Evolutionary conservation across 2,113 vertebrate species (phyloP).

Genomic region (Lepus europaeus): DNA sequence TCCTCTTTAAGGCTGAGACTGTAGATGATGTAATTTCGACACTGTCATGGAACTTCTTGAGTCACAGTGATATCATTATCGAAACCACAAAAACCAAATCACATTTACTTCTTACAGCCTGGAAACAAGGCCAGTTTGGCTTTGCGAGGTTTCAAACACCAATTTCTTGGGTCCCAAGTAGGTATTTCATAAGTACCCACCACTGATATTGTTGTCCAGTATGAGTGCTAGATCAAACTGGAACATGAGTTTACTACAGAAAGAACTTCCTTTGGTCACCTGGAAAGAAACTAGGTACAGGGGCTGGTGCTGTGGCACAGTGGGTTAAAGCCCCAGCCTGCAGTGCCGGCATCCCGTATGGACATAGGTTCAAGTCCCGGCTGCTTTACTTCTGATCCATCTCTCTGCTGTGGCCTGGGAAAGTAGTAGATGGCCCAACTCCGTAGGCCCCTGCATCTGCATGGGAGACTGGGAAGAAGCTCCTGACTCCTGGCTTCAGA

Average conservation of each 20-base stretch:
- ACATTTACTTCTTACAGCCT: background rate
- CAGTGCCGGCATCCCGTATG: too few species aligned
- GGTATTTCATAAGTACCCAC: background rate
- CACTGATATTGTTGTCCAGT: background rate
- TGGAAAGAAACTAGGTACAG: background rate
- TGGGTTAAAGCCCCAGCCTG: too few species aligned
- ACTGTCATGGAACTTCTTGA: background rate
- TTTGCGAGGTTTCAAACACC: background rate
- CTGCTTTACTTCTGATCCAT: too few species aligned
- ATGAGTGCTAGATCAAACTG: background rate
- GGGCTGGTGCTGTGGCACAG: too few species aligned
- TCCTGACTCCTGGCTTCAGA: too few species aligned
- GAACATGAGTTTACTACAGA: conserved; percentile 32
- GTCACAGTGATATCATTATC: background rate
- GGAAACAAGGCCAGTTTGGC: conserved; percentile 36
- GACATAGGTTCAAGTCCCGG: too few species aligned
- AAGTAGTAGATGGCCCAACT: too few species aligned
- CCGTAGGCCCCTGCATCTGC: too few species aligned
- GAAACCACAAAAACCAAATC: conserved; percentile 23
- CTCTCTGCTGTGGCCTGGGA: too few species aligned
- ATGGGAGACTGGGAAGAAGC: too few species aligned
- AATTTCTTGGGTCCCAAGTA: background rate
- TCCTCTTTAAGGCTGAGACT: conserved; percentile 2
- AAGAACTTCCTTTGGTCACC: conserved; percentile 32
- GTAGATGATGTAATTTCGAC: background rate